Base-by-base conservation (phyloP, 2,797 vertebrate species). In the Dendrocincla fuliginosa region DNA sequence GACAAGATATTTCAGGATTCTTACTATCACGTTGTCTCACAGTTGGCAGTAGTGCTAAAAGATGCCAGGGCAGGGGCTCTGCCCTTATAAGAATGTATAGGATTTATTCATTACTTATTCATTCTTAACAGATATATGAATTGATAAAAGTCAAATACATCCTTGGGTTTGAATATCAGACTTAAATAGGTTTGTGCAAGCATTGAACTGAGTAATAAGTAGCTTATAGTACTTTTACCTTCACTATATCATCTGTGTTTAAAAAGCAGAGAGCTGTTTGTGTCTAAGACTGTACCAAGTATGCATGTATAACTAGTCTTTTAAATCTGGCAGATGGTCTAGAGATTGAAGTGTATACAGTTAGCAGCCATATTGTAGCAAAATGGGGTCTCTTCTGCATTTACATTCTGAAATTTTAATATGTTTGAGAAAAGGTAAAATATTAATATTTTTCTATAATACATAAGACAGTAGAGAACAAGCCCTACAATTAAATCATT, bases 251-350 rank as follows among this genome's bases (percentile, higher is more conserved):
- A 56, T 64, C 57, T 88, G 50, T 44, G 60, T 35, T 88, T 95
- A 35, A 91, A 93, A 85, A 91, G 71, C 87, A 65, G 42, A 88
- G 65, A 59, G 84, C 74, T 91, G 14, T 87, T 70, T 94, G 44
- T 70, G 55, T 69, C 49, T 64, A 81, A 63, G 67, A 42, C 90
- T 35, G 2, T 71, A 87, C 63, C 46, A 93, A 78, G 28, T 60
- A 32, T 68, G 47, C 82, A 71, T 74, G 37, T 87, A 64, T 88
- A 87, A 75, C 84, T 63, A 65, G 35, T 65, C 53, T 61, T 67
- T 80, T 84, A 79, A 87, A 13, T 73, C 28, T 69, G 74, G 67
- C 73, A 91, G 32, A 56, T 53, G 30, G 42, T 85, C 59, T 81
- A 42, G 37, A 93, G 68, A 89, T 28, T 53, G 77, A 93, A 63